These are phyloP conservation scores for Cephalopholis sonnerati DNA, from an alignment of 2,113 vertebrate genomes.

Conservation along the genomic window DNA sequence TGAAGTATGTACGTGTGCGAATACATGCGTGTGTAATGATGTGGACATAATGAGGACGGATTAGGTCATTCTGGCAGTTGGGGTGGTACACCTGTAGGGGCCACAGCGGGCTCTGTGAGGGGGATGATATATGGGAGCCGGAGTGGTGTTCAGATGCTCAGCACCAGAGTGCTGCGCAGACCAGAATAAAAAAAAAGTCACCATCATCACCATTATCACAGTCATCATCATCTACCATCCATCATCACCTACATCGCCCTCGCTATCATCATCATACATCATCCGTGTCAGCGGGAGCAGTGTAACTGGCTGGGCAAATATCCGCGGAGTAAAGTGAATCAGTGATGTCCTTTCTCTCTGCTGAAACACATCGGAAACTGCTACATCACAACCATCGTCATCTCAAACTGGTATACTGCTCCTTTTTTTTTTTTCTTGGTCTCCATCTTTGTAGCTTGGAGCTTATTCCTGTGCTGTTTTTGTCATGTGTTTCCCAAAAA, in stretches of 20 bases:
- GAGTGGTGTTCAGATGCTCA: slow-evolving; percentile 21
- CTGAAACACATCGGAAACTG: not conserved
- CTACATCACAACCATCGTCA: not conserved
- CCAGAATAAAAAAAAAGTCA: slow-evolving; percentile 16
- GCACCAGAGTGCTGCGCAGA: slow-evolving; percentile 6
- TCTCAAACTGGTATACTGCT: not conserved
- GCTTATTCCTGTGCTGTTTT: not conserved
- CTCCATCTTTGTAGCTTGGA: not conserved
- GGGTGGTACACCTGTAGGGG: slow-evolving; percentile 73
- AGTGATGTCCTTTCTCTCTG: slow-evolving; percentile 10
- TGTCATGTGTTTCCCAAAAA: not conserved
- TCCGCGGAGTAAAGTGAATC: slow-evolving; percentile 9
- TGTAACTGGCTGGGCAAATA: slow-evolving; percentile 20
- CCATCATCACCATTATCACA: slow-evolving; percentile 55
- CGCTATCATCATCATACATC: slow-evolving; percentile 62
- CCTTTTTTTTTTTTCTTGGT: not conserved
- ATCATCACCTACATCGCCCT: slow-evolving; percentile 44
- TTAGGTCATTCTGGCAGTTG: slow-evolving; percentile 65
- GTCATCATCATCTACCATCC: slow-evolving; percentile 55
- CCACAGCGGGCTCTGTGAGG: slow-evolving; percentile 19
- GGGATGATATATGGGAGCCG: slow-evolving; percentile 57
- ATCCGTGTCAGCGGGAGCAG: slow-evolving; percentile 23
- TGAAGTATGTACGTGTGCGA: slow-evolving; percentile 24
- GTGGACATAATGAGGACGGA: slow-evolving; percentile 76
- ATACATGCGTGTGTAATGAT: slow-evolving; percentile 57